A percentile compares a stretch with the other conserved stretches of the same genome.
Evolutionary conservation across 2,797 vertebrate genomes (phyloP).

Genomic region (Knipowitschia caucasica): DNA sequence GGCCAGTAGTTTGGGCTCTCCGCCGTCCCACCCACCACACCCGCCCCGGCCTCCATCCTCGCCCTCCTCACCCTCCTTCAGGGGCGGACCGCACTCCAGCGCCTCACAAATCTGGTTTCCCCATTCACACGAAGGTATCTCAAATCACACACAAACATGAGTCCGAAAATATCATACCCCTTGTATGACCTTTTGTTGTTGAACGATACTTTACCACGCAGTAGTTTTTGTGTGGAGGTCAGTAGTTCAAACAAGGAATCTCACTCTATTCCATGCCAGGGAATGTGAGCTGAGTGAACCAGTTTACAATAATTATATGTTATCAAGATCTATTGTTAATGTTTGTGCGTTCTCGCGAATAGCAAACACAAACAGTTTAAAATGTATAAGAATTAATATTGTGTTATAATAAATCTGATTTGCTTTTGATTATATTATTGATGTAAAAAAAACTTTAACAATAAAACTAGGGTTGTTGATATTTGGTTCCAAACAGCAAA

Average conservation of each 20-base stretch:
- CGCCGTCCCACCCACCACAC: constrained; percentile 84
- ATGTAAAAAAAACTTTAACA: neutral
- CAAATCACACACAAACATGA: constrained; percentile 39
- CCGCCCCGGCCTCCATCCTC: constrained; percentile 83
- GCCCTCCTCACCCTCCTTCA: constrained; percentile 89
- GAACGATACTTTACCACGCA: constrained; percentile 21
- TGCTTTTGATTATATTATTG: neutral
- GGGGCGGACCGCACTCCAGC: constrained; percentile 85
- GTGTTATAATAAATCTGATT: neutral
- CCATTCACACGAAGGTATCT: constrained; percentile 93
- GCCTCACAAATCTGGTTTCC: constrained; percentile 97
- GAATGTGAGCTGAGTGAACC: constrained; percentile 39
- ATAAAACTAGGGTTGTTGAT: neutral
- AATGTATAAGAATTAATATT: neutral
- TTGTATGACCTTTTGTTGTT: constrained; percentile 21
- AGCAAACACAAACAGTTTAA: neutral
- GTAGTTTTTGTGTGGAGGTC: constrained; percentile 62
- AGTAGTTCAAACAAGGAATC: constrained; percentile 73
- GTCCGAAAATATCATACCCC: constrained; percentile 19
- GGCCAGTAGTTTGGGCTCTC: constrained; percentile 89
- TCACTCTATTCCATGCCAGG: constrained; percentile 68
- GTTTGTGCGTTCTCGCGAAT: neutral
- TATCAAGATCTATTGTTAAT: neutral
- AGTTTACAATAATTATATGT: neutral
- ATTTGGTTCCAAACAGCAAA: neutral